Conservation (phyloP, 2,113 vertebrate genomes). For the Xenopus tropicalis region UCB_Xtro_10.0 CM004451.2:59931001-59931500, state of each 20-base stretch:
- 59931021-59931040: no score
- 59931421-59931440: constrained; percentile 27
- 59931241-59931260: not conserved
- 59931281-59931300: not conserved
- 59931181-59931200: no score
- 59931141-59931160: no score
- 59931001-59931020: no score
- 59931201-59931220: no score
- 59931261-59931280: constrained; percentile 1
- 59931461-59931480: constrained; percentile 36
- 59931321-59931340: not conserved
- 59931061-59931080: no score
- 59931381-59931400: constrained; percentile 26
- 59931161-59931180: no score
- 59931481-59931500: constrained; percentile 35
- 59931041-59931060: no score
- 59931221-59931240: no score
- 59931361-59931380: constrained; percentile 25
- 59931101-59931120: no score
- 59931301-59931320: not conserved
- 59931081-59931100: no score
- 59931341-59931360: constrained; percentile 22
- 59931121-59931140: no score
- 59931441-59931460: constrained; percentile 29
- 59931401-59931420: constrained; percentile 23